Conservation (phyloP, 35 echinoderm and acorn worm species). For the Lytechinus variegatus region DNA sequence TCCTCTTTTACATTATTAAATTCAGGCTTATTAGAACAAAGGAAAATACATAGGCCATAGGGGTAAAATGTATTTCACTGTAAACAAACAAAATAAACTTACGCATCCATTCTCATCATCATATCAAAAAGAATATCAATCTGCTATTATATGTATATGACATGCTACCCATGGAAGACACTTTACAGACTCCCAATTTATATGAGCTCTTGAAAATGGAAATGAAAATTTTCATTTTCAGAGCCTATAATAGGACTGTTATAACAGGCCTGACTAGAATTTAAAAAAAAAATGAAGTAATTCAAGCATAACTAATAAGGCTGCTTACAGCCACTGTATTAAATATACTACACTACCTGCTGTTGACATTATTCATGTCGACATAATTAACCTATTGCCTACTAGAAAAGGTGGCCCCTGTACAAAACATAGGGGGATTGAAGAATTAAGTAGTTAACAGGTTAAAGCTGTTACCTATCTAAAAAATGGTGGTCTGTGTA, state of each 20-base stretch:
- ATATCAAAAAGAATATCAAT: background rate
- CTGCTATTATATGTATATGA: background rate
- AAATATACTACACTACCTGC: background rate
- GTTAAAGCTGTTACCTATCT: too few relatives aligned
- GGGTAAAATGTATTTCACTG: background rate
- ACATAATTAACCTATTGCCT: too few relatives aligned
- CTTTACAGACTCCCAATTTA: background rate
- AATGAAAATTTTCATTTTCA: too few relatives aligned
- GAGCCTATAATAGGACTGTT: background rate
- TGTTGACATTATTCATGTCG: too few relatives aligned
- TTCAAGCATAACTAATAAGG: background rate
- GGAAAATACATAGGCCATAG: background rate
- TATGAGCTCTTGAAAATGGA: too few relatives aligned
- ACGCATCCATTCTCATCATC: background rate
- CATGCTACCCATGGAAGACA: background rate
- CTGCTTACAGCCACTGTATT: background rate
- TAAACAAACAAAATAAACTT: background rate
- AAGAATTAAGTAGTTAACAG: too few relatives aligned
- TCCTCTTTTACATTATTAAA: background rate
- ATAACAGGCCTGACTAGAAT: background rate
- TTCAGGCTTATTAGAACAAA: background rate
- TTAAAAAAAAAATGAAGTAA: background rate
- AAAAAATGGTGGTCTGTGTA: too few relatives aligned
- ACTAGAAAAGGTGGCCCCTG: too few relatives aligned
- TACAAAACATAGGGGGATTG: too few relatives aligned